Conservation (phyloP, 2,113 vertebrate genomes). For the Miniopterus natalensis region DNA sequence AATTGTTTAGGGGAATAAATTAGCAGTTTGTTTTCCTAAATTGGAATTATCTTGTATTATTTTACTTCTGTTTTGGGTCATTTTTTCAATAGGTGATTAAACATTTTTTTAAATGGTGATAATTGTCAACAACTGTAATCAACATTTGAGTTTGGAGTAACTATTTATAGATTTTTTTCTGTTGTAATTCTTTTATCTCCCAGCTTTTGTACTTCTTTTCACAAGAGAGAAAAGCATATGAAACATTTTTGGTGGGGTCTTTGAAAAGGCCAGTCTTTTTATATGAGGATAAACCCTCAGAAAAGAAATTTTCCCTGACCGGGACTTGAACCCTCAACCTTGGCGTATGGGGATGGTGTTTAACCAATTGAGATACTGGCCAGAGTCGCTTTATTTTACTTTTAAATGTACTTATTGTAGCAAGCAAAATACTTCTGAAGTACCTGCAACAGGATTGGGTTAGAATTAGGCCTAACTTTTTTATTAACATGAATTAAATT, state of each 20-base stretch:
- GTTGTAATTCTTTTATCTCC: conserved; percentile 15
- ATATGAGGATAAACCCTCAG: not conserved
- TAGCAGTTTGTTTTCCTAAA: conserved; percentile 49
- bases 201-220: conserved; percentile 47
- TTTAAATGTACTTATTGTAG: not conserved
- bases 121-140: not conserved
- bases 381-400: conserved; percentile 7
- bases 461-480: not conserved
- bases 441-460: conserved; percentile 21
- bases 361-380: not conserved
- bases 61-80: conserved; percentile 7
- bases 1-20: conserved; percentile 29
- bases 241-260: not conserved
- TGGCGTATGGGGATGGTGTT: not conserved
- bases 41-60: conserved; percentile 1
- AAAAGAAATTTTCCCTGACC: conserved; percentile 15
- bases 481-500: conserved; percentile 8
- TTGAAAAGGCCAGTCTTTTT: not conserved
- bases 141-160: not conserved
- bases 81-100: conserved; percentile 47
- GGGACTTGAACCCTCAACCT: not conserved
- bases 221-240: not conserved
- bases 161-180: conserved; percentile 7
- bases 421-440: conserved; percentile 44
- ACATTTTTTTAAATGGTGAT: conserved; percentile 8